phyloP scores from a whole-genome alignment of 2,797 vertebrate species.

The Erithacus rubecula region DNA sequence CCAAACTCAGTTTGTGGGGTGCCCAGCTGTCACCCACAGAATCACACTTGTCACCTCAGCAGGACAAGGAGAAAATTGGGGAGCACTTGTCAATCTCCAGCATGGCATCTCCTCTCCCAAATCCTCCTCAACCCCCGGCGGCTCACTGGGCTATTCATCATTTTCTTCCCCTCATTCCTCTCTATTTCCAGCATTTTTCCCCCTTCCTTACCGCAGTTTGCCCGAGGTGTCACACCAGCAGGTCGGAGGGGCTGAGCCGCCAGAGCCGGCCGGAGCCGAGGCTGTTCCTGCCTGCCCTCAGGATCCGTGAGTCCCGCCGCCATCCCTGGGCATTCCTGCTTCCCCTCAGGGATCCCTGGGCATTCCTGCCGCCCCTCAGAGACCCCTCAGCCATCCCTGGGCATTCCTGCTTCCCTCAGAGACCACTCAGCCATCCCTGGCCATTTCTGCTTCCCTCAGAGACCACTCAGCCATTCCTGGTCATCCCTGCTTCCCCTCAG shows the following conservation, averaged over 20 bases:
- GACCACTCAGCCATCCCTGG: rapidly evolving
- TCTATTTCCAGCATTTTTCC: not conserved
- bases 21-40: not conserved
- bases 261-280: rapidly evolving
- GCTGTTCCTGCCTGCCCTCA: not conserved
- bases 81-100: rapidly evolving
- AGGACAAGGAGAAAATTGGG: not conserved
- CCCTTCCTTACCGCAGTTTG: not conserved
- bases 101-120: rapidly evolving
- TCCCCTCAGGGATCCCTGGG: rapidly evolving
- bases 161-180: rapidly evolving
- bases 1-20: rapidly evolving
- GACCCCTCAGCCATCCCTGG: not conserved
- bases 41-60: not conserved
- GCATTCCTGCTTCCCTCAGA: not conserved
- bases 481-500: no score
- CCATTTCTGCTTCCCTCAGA: rapidly evolving
- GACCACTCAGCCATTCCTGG: not conserved
- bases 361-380: no score
- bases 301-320: no score
- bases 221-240: rapidly evolving
- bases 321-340: no score
- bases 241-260: not conserved
- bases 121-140: rapidly evolving
- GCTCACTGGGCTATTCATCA: not conserved